phyloP scores from a whole-genome alignment of 2,113 vertebrate species.

The Cyprinodon tularosa region DNA sequence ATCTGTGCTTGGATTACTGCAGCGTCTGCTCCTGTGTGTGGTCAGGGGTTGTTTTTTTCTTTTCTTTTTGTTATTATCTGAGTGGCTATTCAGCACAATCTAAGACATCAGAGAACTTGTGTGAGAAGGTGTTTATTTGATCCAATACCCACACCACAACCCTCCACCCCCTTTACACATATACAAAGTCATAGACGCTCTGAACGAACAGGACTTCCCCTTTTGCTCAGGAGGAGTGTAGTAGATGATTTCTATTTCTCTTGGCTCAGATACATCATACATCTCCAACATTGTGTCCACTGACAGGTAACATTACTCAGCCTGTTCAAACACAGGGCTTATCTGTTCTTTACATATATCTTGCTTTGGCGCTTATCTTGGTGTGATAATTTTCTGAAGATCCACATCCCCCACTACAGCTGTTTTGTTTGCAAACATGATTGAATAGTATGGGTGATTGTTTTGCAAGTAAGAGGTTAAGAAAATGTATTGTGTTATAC shows the following conservation, averaged over 20 bases:
- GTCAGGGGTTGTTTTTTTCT: conserved; percentile 27
- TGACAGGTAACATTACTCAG: not conserved
- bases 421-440: not conserved
- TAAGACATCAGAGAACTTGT: conserved; percentile 49
- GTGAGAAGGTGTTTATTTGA: conserved; percentile 66
- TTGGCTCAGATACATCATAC: conserved; percentile 14
- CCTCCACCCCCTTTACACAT: conserved; percentile 19
- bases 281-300: conserved; percentile 6
- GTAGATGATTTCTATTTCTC: conserved; percentile 59
- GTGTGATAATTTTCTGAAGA: not conserved
- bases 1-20: conserved; percentile 21
- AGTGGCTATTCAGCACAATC: conserved; percentile 54
- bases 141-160: conserved; percentile 25
- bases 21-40: conserved; percentile 44
- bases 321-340: not conserved
- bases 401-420: not conserved
- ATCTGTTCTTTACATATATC: not conserved
- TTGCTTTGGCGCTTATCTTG: not conserved
- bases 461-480: not conserved
- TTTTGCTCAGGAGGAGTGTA: conserved; percentile 43
- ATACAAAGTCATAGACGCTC: conserved; percentile 24
- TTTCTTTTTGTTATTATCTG: conserved; percentile 14
- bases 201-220: conserved; percentile 54
- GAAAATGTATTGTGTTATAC: not conserved
- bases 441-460: not conserved